These are phyloP conservation scores for Drosophila neonasuta DNA, from an alignment of 2,888 invertebrate genomes.

Conservation along the genomic window DNA sequence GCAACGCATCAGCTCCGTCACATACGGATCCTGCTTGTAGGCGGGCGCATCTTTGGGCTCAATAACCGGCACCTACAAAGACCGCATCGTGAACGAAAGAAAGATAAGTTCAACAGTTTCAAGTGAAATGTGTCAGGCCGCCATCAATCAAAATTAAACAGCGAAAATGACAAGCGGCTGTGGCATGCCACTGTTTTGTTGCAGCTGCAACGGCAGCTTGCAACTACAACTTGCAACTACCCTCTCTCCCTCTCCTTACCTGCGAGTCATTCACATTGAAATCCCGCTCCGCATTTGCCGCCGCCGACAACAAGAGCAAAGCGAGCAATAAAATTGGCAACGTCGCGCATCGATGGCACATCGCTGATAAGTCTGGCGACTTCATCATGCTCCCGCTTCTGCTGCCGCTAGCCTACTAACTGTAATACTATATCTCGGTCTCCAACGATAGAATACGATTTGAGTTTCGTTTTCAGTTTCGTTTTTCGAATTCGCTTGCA, in stretches of 20 bases:
- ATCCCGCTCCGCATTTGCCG: constrained; percentile 76
- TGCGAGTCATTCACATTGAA: constrained; percentile 82
- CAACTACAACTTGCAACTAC: not conserved
- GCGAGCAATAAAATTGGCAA: constrained; percentile 50
- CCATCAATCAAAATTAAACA: constrained; percentile 72
- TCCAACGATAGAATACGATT: constrained; percentile 34
- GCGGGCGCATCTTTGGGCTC: constrained; percentile 79
- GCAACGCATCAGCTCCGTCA: constrained; percentile 77
- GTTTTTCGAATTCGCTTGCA: constrained; percentile 20
- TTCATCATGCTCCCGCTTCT: constrained; percentile 33
- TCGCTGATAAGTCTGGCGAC: constrained; percentile 50
- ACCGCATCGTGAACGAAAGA: no score
- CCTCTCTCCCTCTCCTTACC: constrained; percentile 63
- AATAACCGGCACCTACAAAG: constrained; percentile 74
- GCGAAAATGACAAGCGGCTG: constrained; percentile 52
- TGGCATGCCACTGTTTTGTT: constrained; percentile 8
- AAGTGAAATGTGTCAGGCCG: constrained; percentile 59
- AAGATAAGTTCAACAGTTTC: constrained; percentile 38
- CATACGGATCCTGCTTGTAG: constrained; percentile 75
- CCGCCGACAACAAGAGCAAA: constrained; percentile 36
- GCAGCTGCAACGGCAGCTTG: constrained; percentile 3
- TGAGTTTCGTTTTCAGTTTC: constrained; percentile 33
- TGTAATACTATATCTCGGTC: constrained; percentile 37
- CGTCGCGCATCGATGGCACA: constrained; percentile 46
- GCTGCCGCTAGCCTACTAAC: constrained; percentile 17